Evolutionary conservation across 2,113 vertebrate species (phyloP).

Genomic region (Willisornis vidua): DNA sequence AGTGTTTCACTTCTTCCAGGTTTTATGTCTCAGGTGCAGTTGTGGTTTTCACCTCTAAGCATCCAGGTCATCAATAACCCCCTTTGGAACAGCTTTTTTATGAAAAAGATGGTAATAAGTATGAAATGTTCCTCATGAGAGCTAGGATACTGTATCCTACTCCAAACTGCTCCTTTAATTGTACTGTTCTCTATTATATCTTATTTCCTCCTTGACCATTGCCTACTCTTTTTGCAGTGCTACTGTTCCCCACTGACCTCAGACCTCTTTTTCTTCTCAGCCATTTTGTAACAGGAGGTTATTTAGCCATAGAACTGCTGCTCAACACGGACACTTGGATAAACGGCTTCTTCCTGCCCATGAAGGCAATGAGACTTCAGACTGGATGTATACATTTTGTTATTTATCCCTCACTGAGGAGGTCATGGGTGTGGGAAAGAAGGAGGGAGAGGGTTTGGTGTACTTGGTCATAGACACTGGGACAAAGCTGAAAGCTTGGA

Average conservation of each 20-base stretch:
- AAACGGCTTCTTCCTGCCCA: background rate
- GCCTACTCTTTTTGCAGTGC: background rate
- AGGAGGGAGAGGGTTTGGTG: background rate
- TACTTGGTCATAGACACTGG: background rate
- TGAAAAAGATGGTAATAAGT: background rate
- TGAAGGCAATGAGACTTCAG: background rate
- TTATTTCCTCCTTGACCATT: background rate
- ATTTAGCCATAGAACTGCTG: background rate
- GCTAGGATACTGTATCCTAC: background rate
- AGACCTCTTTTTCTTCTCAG: background rate
- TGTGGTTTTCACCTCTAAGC: background rate
- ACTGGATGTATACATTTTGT: background rate
- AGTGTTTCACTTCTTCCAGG: background rate
- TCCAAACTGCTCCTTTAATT: background rate
- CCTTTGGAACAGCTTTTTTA: background rate
- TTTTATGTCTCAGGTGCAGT: background rate
- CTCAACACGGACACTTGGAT: background rate
- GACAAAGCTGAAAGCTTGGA: background rate
- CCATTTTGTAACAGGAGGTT: background rate
- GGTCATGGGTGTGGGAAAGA: background rate
- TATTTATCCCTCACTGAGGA: background rate
- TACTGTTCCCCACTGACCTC: background rate
- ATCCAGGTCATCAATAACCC: background rate
- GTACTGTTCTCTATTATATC: background rate
- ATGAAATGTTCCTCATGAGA: background rate